Evolutionary conservation across 2,888 invertebrate genomes (phyloP).

Genomic region (Tipula confusa): DNA sequence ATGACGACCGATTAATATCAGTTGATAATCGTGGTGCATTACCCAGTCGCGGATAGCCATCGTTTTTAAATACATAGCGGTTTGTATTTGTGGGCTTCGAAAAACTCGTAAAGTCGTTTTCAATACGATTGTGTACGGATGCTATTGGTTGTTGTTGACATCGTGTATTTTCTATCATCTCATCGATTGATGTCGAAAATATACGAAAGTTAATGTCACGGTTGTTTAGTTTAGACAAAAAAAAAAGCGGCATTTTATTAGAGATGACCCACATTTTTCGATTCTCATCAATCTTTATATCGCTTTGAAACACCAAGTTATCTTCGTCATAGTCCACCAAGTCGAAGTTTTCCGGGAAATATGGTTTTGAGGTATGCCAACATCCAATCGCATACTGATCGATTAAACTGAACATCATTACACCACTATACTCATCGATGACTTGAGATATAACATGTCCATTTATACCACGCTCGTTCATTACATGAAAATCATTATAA

Average conservation of each 20-base stretch:
- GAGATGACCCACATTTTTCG: constrained; percentile 76
- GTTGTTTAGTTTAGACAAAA: constrained; percentile 64
- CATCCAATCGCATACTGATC: constrained; percentile 80
- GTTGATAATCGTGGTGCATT: too few species aligned
- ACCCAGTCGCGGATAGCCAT: too few species aligned
- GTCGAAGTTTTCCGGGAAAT: constrained; percentile 61
- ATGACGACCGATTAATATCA: too few species aligned
- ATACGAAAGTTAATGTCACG: constrained; percentile 75
- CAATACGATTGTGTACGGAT: too few species aligned
- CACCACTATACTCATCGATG: constrained; percentile 65
- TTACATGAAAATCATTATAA: constrained; percentile 62
- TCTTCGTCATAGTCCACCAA: constrained; percentile 71
- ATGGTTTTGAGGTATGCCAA: constrained; percentile 68
- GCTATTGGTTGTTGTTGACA: too few species aligned
- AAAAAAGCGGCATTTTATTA: constrained; percentile 75
- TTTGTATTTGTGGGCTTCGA: too few species aligned
- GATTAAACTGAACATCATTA: constrained; percentile 72
- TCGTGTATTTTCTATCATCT: constrained; percentile 60
- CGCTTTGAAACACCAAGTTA: constrained; percentile 72
- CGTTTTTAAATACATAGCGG: too few species aligned
- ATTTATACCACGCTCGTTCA: constrained; percentile 61
- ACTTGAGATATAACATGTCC: constrained; percentile 69
- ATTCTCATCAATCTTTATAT: constrained; percentile 69
- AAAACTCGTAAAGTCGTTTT: too few species aligned
- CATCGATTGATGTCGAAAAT: constrained; percentile 62